phyloP scores from a whole-genome alignment of 2,797 vertebrate species.

The Helicolenus hilgendorfi region DNA sequence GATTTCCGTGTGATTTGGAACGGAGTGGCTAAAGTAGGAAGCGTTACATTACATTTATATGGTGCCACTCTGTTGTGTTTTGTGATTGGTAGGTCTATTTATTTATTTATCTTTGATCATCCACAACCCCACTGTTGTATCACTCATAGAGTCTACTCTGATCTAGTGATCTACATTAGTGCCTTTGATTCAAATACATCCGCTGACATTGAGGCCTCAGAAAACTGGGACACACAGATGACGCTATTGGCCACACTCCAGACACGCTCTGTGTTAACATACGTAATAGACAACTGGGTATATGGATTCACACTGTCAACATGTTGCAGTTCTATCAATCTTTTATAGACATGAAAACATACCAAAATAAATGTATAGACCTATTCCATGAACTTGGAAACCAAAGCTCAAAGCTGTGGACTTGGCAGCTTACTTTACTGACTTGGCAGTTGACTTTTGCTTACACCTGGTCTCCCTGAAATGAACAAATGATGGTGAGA shows the following conservation, averaged over 20 bases:
- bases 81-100: neutral
- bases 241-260: slow-evolving; percentile 47
- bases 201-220: slow-evolving; percentile 22
- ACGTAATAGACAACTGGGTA: slow-evolving; percentile 23
- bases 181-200: slow-evolving; percentile 36
- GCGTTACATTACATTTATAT: neutral
- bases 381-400: neutral
- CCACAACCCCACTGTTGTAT: neutral
- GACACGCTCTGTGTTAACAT: slow-evolving; percentile 31
- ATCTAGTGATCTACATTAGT: slow-evolving; percentile 20
- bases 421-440: slow-evolving; percentile 12
- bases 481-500: neutral
- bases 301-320: slow-evolving; percentile 22
- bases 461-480: slow-evolving; percentile 19
- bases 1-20: neutral
- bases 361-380: neutral
- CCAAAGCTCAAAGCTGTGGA: slow-evolving; percentile 13
- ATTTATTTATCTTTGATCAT: neutral
- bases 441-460: slow-evolving; percentile 9
- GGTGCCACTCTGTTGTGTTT: neutral
- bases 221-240: slow-evolving; percentile 60
- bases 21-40: neutral
- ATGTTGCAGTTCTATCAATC: neutral
- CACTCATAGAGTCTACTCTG: neutral
- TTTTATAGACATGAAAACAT: slow-evolving; percentile 5